These are phyloP conservation scores for Pavo muticus DNA, from an alignment of 2,113 vertebrate genomes.

Conservation along the genomic window DNA sequence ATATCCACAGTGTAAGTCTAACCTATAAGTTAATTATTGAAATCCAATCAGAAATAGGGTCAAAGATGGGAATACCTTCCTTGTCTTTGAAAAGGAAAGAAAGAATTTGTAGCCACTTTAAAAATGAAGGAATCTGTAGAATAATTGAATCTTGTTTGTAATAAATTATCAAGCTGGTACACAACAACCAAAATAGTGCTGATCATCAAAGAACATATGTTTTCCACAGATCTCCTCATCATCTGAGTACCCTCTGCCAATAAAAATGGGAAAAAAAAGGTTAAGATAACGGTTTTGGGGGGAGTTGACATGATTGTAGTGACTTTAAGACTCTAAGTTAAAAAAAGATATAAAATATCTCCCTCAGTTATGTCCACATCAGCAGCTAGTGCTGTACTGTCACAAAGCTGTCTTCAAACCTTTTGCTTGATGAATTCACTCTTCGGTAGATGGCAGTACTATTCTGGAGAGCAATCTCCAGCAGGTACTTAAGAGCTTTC, in stretches of 20 bases:
- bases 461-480: not conserved
- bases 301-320: not conserved
- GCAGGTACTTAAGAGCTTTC: not conserved
- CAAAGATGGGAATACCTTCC: not conserved
- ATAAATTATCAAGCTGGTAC: not conserved
- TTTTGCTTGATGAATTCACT: not conserved
- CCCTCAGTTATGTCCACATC: not conserved
- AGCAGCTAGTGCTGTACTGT: not conserved
- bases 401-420: not conserved
- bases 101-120: not conserved
- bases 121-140: not conserved
- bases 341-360: not conserved
- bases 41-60: not conserved
- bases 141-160: not conserved
- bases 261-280: not conserved
- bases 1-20: not conserved
- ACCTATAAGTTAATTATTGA: not conserved
- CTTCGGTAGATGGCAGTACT: not conserved
- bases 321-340: not conserved
- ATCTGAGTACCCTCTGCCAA: not conserved
- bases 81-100: not conserved
- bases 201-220: not conserved
- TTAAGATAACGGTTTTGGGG: not conserved
- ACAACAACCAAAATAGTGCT: not conserved
- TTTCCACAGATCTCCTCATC: not conserved